A percentile compares a stretch with the other conserved stretches of the same genome.
phyloP scores from a whole-genome alignment of 2,888 invertebrate species.

The Himalopsyche kuldschensis region DNA sequence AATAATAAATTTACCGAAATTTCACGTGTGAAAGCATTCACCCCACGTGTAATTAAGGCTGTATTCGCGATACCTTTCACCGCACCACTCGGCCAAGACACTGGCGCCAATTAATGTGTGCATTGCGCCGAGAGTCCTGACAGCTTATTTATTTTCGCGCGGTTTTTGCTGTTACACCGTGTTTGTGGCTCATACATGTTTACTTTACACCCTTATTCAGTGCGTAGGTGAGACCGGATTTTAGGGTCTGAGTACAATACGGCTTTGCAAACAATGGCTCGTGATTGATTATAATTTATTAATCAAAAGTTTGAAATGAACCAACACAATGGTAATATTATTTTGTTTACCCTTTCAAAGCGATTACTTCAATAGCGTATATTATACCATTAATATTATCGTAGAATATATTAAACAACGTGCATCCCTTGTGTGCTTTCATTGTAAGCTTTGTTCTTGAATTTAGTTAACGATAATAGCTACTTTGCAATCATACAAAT shows the following conservation, averaged over 20 bases:
- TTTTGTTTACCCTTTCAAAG: not conserved
- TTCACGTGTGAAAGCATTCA: not conserved
- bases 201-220: not conserved
- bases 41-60: not conserved
- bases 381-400: too few relatives aligned
- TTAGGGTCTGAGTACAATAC: not conserved
- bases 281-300: not conserved
- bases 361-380: not conserved
- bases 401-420: too few relatives aligned
- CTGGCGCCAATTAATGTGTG: not conserved
- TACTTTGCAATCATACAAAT: too few relatives aligned
- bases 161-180: not conserved
- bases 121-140: not conserved
- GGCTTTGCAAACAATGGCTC: not conserved
- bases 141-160: not conserved
- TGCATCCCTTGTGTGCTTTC: too few relatives aligned
- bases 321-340: not conserved
- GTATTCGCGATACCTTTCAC: not conserved
- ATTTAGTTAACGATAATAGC: too few relatives aligned
- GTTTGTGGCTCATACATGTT: not conserved
- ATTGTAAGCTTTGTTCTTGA: too few relatives aligned
- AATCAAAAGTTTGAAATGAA: not conserved
- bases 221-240: not conserved
- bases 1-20: not conserved
- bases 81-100: not conserved